A percentile compares a stretch with the other conserved stretches of the same genome.
phyloP scores from a whole-genome alignment of 2,113 vertebrate genomes.

The Cavia porcellus region DNA sequence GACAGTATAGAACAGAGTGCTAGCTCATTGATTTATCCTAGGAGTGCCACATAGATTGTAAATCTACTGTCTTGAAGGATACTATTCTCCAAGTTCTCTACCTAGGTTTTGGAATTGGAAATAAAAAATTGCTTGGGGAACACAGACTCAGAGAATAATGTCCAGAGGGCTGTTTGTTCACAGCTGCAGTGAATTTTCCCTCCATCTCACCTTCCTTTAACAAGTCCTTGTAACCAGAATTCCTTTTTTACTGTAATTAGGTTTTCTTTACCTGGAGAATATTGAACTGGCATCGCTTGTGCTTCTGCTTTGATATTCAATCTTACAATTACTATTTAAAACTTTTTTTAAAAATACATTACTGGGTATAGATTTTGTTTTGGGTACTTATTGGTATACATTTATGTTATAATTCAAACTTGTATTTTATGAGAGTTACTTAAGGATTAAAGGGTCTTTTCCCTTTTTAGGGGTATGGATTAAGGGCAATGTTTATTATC shows the following conservation, averaged over 20 bases:
- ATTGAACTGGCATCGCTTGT: neutral
- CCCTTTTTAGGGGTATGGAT: neutral
- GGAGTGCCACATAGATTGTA: neutral
- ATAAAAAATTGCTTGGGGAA: neutral
- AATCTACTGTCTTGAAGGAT: neutral
- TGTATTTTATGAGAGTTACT: neutral
- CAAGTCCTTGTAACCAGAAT: neutral
- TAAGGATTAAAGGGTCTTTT: neutral
- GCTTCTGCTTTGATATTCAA: neutral
- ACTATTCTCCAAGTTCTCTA: neutral
- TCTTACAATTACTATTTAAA: neutral
- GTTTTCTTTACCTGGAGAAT: neutral
- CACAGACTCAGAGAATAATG: neutral
- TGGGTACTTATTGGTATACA: neutral
- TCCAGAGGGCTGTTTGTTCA: neutral
- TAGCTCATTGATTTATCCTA: neutral
- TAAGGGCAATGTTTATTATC: neutral
- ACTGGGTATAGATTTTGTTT: conserved; percentile 44
- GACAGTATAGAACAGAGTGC: neutral
- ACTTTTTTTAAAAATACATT: conserved; percentile 15
- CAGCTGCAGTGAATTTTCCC: neutral
- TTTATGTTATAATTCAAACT: conserved; percentile 48
- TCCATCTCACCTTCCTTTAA: neutral
- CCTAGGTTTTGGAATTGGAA: conserved; percentile 26
- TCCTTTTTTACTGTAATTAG: neutral